Evolutionary conservation across 1,140 invertebrate genomes (phyloP), one percentile per base, ranked within the genome.

Genomic region (Aphis craccivora): DNA sequence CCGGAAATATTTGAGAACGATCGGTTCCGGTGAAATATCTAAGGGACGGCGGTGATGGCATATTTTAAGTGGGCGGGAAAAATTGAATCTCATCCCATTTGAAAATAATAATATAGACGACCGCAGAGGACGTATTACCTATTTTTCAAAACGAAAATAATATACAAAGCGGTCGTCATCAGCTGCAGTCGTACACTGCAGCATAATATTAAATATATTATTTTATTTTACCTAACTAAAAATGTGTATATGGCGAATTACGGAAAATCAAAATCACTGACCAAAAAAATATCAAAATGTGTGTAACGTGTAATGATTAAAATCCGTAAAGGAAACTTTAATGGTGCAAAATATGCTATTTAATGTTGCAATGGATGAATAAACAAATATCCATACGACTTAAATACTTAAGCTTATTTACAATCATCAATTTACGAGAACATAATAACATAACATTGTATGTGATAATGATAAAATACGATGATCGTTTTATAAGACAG

Each of bases 61-160:
- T 76, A 76, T 35, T 76, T 35, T n/a, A 18, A 14, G 60, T 76
- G 60, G 60, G 60, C 60, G 60, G 30, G 14, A 76, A 76, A 67
- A 76, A 76, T 76, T 76, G 60, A 76, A 76, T n/a, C 14, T n/a
- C 60, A n/a, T n/a, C 60, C 60, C 60, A n/a, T 76, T 67, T 76
- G 9, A 5, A 76, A 76, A 76, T 76, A n/a, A 76, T 76, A 76
- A 76, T 76, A n/a, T n/a, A 76, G 60, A 76, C 60, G n/a, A 35
- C 60, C 60, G 14, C 30, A 30, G 14, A 76, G 30, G n/a, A 76
- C 60, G 14, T n/a, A 76, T 67, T 35, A n/a, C 11, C 4, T 76
- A 76, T 76, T 76, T 76, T 76, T 76, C 30, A 76, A n/a, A 76
- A 76, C 60, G 30, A 6, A 76, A 76, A 76, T 76, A 76, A n/a